Evolutionary conservation across 1,140 invertebrate genomes (phyloP).

Genomic region (Heliconius eleuchia): DNA sequence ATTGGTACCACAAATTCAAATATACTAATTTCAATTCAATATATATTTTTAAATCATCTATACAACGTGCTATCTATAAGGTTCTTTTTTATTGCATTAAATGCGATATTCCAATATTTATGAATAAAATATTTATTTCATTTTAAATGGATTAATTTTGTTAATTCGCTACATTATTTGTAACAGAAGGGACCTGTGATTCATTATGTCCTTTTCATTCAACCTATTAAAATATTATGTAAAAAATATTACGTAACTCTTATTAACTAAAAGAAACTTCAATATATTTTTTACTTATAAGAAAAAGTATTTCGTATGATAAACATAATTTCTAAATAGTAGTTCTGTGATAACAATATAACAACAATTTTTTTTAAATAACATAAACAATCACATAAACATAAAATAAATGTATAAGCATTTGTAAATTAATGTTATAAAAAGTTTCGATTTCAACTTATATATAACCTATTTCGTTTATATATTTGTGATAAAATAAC

Average conservation of each 20-base stretch:
- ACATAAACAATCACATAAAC: neutral
- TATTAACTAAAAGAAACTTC: no score
- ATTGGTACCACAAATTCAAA: constrained; percentile 45
- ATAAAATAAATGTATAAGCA: neutral
- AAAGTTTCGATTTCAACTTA: neutral
- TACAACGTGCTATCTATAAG: constrained; percentile 58
- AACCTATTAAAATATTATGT: no score
- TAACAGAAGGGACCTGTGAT: neutral
- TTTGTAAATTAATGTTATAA: neutral
- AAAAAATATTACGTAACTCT: no score
- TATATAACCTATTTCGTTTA: neutral
- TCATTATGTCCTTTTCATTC: neutral
- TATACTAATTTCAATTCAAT: constrained; percentile 55
- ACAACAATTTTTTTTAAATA: neutral
- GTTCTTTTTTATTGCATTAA: constrained; percentile 58
- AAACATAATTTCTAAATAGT: neutral
- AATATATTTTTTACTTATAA: no score
- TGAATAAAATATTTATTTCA: neutral
- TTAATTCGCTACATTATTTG: neutral
- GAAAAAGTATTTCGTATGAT: neutral
- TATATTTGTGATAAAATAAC: neutral
- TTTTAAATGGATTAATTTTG: neutral
- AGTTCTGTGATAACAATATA: neutral
- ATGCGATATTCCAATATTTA: constrained; percentile 45
- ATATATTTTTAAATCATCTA: constrained; percentile 49